Base-by-base conservation (phyloP, 2,113 vertebrate species). In the Paramisgurnus dabryanus region DNA sequence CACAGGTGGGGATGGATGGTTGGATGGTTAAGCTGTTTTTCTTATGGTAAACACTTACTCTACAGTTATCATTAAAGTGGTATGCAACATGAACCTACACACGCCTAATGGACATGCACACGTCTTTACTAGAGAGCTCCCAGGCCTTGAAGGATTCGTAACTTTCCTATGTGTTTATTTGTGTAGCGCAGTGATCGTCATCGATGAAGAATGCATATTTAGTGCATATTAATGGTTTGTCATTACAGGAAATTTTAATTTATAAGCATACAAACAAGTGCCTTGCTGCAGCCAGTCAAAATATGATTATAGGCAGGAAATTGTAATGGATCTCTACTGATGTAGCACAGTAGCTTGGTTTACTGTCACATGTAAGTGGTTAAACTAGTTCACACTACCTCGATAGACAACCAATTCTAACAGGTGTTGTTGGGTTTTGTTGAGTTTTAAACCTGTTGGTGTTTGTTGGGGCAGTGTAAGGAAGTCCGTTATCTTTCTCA, bases 1-100 rank as follows among this genome's bases (percentile, higher is more conserved):
- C 98, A 99, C 98, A 99, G 98, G 98, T 99, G 98, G 98, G 98
- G 98, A 98, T 99, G 98, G 98, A 95, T 98, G 97, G 97, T 96
- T 95, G 95, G 97, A 95, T 98, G 96, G 96, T 96, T 96, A 93
- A 94, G 96, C 97, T 97, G 94, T 96, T 96, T 95, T 98, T 98
- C 95, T 98, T 96, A 97, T 98, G 96, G 95, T 97, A 92, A 90
- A 47, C 86, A 86, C 87, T 87, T 85, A 82, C 77, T 80, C 77
- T 80, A 74, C 80, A 90, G 84, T 58, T 18, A n/a, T 18, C 55
- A 58, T 53, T 53, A 53, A 13, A 58, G 55, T 58, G 55, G 55
- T 69, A 47, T 55, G 49, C 43, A 66, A 67, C 41, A 80, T 73
- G 71, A 83, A 75, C 39, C 49, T 76, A 69, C 77, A 77, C 79